Conservation (phyloP, 2,888 invertebrate genomes). For the Tuta absoluta region DNA sequence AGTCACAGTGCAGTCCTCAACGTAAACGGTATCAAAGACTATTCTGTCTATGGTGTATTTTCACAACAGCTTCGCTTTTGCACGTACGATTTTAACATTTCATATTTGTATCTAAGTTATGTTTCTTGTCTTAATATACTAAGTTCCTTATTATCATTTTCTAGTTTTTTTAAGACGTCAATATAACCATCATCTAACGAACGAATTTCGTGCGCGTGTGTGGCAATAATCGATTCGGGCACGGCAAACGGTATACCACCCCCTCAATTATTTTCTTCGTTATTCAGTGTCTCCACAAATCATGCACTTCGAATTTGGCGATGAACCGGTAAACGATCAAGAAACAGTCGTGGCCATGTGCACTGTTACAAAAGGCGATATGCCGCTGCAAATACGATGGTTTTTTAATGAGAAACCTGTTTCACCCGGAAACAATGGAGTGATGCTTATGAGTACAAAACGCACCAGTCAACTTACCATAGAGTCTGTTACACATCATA, state of each 20-base stretch:
- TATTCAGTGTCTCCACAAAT: conserved; percentile 85
- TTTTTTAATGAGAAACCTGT: conserved; percentile 75
- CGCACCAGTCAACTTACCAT: conserved; percentile 83
- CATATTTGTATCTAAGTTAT: conserved; percentile 34
- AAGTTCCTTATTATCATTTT: too few relatives aligned
- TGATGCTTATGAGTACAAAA: conserved; percentile 77
- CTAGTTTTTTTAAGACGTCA: not conserved
- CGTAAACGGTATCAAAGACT: conserved; percentile 83
- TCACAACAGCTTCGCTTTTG: conserved; percentile 46
- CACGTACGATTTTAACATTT: conserved; percentile 50
- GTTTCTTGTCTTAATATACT: conserved; percentile 29
- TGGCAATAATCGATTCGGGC: conserved; percentile 42
- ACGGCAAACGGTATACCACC: conserved; percentile 23
- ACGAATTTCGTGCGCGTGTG: conserved; percentile 31
- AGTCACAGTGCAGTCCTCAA: conserved; percentile 84
- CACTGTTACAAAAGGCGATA: conserved; percentile 88
- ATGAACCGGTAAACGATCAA: conserved; percentile 84
- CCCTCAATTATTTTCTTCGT: not conserved
- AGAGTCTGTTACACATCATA: conserved; percentile 81
- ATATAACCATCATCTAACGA: not conserved
- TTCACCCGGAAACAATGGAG: conserved; percentile 76
- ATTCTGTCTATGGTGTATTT: conserved; percentile 16
- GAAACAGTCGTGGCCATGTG: conserved; percentile 86
- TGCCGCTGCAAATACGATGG: conserved; percentile 89
- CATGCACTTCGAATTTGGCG: conserved; percentile 86